Evolutionary conservation across 2,113 vertebrate genomes (phyloP).

Genomic region (Etheostoma spectabile): DNA sequence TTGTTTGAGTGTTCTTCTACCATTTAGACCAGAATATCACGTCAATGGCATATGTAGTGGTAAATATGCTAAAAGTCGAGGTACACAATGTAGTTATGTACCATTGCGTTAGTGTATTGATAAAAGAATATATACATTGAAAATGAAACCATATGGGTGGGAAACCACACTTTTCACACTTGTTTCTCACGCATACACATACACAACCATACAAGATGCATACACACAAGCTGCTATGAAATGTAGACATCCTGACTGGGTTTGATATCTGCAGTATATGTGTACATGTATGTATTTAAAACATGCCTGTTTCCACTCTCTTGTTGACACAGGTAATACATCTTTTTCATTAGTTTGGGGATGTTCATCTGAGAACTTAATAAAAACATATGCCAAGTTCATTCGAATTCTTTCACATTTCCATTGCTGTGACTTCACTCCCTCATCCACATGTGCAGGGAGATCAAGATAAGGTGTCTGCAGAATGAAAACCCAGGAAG

Average conservation of each 20-base stretch:
- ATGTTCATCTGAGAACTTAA: slow-evolving; percentile 55
- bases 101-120: slow-evolving; percentile 5
- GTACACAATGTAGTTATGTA: slow-evolving; percentile 12
- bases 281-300: slow-evolving; percentile 33
- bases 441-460: slow-evolving; percentile 70
- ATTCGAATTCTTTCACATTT: slow-evolving; percentile 69
- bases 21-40: slow-evolving; percentile 41
- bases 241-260: not conserved
- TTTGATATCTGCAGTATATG: slow-evolving; percentile 25
- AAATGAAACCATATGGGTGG: slow-evolving; percentile 17
- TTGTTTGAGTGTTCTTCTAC: slow-evolving; percentile 28
- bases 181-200: slow-evolving; percentile 7
- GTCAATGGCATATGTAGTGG: not conserved
- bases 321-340: slow-evolving; percentile 21
- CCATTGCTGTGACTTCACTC: slow-evolving; percentile 68
- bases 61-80: not conserved
- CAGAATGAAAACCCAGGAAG: slow-evolving; percentile 80
- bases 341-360: slow-evolving; percentile 52
- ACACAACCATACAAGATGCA: not conserved
- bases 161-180: not conserved
- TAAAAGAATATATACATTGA: slow-evolving; percentile 11
- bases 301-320: slow-evolving; percentile 19
- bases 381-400: slow-evolving; percentile 42
- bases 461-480: slow-evolving; percentile 81
- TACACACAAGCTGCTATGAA: not conserved